These are phyloP conservation scores for Heliothis virescens DNA, from an alignment of 1,140 invertebrate species.

Conservation along the genomic window DNA sequence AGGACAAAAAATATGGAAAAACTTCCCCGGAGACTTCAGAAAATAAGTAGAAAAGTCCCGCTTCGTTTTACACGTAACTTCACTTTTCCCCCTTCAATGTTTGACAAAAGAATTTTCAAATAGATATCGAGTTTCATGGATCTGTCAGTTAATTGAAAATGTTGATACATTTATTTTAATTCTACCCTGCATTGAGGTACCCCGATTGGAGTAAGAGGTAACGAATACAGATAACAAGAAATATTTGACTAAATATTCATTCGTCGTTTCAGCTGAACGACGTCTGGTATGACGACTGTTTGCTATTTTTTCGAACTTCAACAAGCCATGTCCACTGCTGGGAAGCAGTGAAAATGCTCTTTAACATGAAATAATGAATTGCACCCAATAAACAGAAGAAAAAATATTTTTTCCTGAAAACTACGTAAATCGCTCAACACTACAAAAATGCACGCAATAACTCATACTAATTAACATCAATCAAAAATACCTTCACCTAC, in stretches of 20 bases:
- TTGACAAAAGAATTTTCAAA: conserved; percentile 10
- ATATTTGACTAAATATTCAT: too few relatives aligned
- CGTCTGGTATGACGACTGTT: too few relatives aligned
- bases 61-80: conserved; percentile 47
- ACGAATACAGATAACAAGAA: too few relatives aligned
- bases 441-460: background rate
- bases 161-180: background rate
- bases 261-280: too few relatives aligned
- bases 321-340: too few relatives aligned
- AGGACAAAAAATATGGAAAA: conserved; percentile 49
- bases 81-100: conserved; percentile 26
- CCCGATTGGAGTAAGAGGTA: too few relatives aligned
- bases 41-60: conserved; percentile 45
- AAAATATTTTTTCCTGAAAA: too few relatives aligned
- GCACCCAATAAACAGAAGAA: too few relatives aligned
- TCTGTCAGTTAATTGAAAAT: background rate
- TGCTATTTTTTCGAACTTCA: too few relatives aligned
- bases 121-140: conserved; percentile 8
- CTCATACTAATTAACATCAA: background rate
- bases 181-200: background rate
- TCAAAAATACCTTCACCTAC: background rate
- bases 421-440: too few relatives aligned
- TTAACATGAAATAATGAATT: too few relatives aligned
- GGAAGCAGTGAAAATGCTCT: too few relatives aligned
- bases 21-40: conserved; percentile 29